A percentile compares a stretch with the other conserved stretches of the same genome.
Evolutionary conservation across 2,888 invertebrate genomes (phyloP).

Genomic region (Corbicula japonica): DNA sequence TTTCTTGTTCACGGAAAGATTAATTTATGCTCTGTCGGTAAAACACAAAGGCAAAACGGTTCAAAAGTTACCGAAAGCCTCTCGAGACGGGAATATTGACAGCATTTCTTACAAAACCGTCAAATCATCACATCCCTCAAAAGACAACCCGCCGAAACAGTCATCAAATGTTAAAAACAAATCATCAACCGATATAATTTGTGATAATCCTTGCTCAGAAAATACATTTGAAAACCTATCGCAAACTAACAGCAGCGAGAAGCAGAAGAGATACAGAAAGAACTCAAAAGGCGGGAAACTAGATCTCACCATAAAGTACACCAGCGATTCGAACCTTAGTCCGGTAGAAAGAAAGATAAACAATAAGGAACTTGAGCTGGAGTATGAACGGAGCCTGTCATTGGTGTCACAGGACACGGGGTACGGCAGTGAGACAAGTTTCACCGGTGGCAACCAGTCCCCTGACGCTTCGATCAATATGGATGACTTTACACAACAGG

Average conservation of each 20-base stretch:
- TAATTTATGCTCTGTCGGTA: constrained; percentile 63
- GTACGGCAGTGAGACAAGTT: constrained; percentile 52
- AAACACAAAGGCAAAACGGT: constrained; percentile 27
- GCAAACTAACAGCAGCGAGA: no score
- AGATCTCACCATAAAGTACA: constrained; percentile 28
- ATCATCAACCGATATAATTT: no score
- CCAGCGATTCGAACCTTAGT: constrained; percentile 6
- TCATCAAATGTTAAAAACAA: no score
- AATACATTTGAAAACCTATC: no score
- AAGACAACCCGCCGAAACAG: no score
- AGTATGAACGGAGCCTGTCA: constrained; percentile 58
- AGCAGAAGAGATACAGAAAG: no score
- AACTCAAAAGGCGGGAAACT: constrained; percentile 12
- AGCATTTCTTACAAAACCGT: no score
- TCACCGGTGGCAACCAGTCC: constrained; percentile 31
- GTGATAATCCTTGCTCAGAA: no score
- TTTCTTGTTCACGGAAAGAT: constrained; percentile 61
- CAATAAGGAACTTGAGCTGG: constrained; percentile 16
- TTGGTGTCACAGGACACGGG: constrained; percentile 59
- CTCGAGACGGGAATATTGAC: no score
- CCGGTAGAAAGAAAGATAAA: constrained; percentile 35
- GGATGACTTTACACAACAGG: constrained; percentile 6
- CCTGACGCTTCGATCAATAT: constrained; percentile 24
- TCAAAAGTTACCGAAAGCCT: not conserved
- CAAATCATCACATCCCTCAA: no score